Evolutionary conservation across 1,140 invertebrate genomes (phyloP), one percentile per base, ranked within the genome.

Genomic region (Drosophila littoralis): DNA sequence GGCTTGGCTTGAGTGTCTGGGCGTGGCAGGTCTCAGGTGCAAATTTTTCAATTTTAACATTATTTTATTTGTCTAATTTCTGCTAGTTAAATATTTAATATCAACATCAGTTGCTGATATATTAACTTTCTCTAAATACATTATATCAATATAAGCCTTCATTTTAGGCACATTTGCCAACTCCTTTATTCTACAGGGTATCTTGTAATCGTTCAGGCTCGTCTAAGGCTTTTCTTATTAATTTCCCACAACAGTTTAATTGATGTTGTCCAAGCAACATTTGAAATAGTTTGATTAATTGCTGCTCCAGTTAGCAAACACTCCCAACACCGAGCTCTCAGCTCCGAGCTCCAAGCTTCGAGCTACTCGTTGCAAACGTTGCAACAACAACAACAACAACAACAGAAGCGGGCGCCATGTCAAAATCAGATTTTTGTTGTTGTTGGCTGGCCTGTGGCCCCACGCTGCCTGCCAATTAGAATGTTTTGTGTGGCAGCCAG

Each of bases 381-480:
- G 9, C 45, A 15, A 42, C 32, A 38, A n/a, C 36, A 43, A 59
- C 32, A 59, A 59, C 28, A 15, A 17, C 32, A 38, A 9, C 36
- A 43, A 48, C 32, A 59, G 46, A 32, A 51, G 28, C 46, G 57
- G 66, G 66, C 66, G 66, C 67, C 67, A 51, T 61, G 51, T 55
- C 57, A 28, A 46, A 59, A 32, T 45, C 55, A 10, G 55, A 58
- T 43, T 45, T 54, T 13, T 17, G 17, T 1, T 17, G 17, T 28
- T 28, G 22, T 28, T 28, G 22, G 13, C 9, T 33, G n/a, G 42
- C 32, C 40, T 46, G 57, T 36, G 45, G 58, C 72, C 58, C 58
- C 72, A 75, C 71, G 66, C 58, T 75, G 65, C 57, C 55, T 75
- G 71, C 79, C 83, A 86, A 76, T 88, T 82, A 86, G 83, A 82